phyloP scores from a whole-genome alignment of 1,140 invertebrate genomes.

The Cydia fagiglandana region DNA sequence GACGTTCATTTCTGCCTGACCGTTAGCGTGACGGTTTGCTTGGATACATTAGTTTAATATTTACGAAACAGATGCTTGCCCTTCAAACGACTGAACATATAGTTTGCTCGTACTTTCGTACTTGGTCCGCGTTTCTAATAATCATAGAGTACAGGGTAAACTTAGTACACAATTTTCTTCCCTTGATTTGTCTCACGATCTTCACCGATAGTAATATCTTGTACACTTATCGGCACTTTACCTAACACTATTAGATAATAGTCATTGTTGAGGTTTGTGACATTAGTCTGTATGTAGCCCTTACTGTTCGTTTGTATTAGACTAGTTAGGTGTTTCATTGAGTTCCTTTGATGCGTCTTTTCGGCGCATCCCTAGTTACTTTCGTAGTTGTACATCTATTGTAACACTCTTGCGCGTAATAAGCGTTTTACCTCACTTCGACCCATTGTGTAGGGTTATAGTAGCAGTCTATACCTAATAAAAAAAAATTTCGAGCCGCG shows the following conservation, averaged over 20 bases:
- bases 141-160: slow-evolving; percentile 79
- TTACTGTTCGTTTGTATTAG: slow-evolving; percentile 63
- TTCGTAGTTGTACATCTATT: slow-evolving; percentile 56
- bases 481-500: slow-evolving; percentile 78
- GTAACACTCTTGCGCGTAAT: slow-evolving; percentile 44
- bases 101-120: slow-evolving; percentile 39
- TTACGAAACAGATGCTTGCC: slow-evolving; percentile 63
- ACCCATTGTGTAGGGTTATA: slow-evolving; percentile 71
- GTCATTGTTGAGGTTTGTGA: slow-evolving; percentile 71
- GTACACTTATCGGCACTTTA: slow-evolving; percentile 73
- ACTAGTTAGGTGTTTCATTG: slow-evolving; percentile 61
- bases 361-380: slow-evolving; percentile 45
- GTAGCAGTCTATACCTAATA: slow-evolving; percentile 72
- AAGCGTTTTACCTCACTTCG: slow-evolving; percentile 58
- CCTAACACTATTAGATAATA: slow-evolving; percentile 67
- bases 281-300: slow-evolving; percentile 60
- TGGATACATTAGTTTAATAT: slow-evolving; percentile 46
- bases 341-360: slow-evolving; percentile 42
- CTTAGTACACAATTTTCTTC: slow-evolving; percentile 73
- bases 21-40: slow-evolving; percentile 59
- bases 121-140: slow-evolving; percentile 59
- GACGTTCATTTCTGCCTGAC: slow-evolving; percentile 49
- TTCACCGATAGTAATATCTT: slow-evolving; percentile 71
- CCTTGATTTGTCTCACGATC: slow-evolving; percentile 72
- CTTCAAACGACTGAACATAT: slow-evolving; percentile 66